Base-by-base conservation (phyloP, 1,140 invertebrate genomes). In the Pararge aegeria region DNA sequence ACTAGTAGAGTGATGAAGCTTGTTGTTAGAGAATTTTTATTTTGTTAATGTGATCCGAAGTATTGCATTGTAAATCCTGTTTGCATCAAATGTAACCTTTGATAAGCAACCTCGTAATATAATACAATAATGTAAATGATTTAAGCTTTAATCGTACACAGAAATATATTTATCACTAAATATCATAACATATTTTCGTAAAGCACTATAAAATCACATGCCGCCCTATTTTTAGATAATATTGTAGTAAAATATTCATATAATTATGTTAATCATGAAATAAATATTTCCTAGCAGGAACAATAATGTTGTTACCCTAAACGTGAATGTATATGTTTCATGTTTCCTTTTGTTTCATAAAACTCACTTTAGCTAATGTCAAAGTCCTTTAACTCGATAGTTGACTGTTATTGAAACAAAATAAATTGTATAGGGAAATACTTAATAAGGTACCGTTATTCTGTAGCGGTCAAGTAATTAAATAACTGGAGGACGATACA, bases 1-100 rank as follows among this genome's bases (percentile, higher is more conserved):
- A 74, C 61, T 72, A 68, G 64, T 66, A 55, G 57, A 72, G 61
- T 37, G 18, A 66, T 68, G 60, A 73, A 64, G 73, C 75, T 83
- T 83, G 75, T 81, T 83, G 66, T 76, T 80, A 77, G 64, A 55
- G 73, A 64, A 66, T 68, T 59, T 49, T 55, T 70, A 56, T 88
- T 87, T 89, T 86, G 86, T 89, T 86, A 83, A 69, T 87, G 86
- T 86, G 86, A 86, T 84, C 77, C 84, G 86, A 86, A 83, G 82
- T 64, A 59, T 64, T 74, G 61, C 61, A 66, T 70, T 67, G 37
- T 61, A 68, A 55, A 59, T 65, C 44, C 51, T 57, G 67, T 68
- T 67, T 62, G 62, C 56, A 64, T 60, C 49, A 42, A 52, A 60
- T 20, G 16, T 20, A 20, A 15, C 42, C 38, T 12, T 12, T 34